phyloP scores from a whole-genome alignment of 2,113 vertebrate genomes.

The Vanacampus margaritifer region DNA sequence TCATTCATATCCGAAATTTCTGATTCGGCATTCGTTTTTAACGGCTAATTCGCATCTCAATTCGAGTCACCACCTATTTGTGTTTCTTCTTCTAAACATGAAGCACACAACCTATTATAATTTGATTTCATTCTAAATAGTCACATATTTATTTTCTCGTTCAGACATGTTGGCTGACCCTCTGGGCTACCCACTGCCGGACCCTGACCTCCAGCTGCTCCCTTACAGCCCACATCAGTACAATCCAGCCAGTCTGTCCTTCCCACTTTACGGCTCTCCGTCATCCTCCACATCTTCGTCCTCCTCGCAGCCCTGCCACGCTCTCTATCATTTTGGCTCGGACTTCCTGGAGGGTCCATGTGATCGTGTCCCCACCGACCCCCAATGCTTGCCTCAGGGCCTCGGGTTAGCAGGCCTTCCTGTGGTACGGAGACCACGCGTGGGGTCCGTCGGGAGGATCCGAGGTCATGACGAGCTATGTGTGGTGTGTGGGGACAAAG shows the following conservation, averaged over 20 bases:
- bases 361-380: conserved; percentile 52
- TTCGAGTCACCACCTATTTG: too few relatives aligned
- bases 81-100: too few relatives aligned
- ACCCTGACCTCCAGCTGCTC: conserved; percentile 79
- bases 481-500: conserved; percentile 90
- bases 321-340: conserved; percentile 70
- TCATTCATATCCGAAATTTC: too few relatives aligned
- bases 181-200: conserved; percentile 80
- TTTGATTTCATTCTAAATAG: not conserved
- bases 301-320: conserved; percentile 72
- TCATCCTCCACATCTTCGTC: conserved; percentile 63
- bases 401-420: conserved; percentile 55
- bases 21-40: too few relatives aligned
- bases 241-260: conserved; percentile 68
- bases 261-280: conserved; percentile 72
- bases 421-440: conserved; percentile 71
- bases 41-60: too few relatives aligned
- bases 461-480: conserved; percentile 89
- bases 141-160: not conserved
- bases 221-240: conserved; percentile 81
- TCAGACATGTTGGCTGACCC: conserved; percentile 85
- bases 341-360: conserved; percentile 68
- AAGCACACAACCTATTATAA: not conserved
- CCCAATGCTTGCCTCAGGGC: conserved; percentile 52
- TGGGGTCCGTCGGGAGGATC: conserved; percentile 69